These are phyloP conservation scores for Anarhynchus alexandrinus DNA, from an alignment of 2,113 vertebrate species.

Conservation along the genomic window DNA sequence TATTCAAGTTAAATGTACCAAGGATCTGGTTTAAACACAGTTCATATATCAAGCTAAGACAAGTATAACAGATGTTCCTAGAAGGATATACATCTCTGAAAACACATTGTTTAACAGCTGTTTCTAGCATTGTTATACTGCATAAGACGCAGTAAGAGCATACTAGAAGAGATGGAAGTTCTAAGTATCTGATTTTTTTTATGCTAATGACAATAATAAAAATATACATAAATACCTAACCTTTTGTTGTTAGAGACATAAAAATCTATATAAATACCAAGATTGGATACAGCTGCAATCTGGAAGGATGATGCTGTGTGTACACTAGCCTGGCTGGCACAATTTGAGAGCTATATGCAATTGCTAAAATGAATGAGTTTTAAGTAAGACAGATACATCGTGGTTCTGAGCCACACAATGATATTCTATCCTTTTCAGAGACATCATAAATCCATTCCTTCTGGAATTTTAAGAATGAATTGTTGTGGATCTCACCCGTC, in stretches of 20 bases:
- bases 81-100: background rate
- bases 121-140: background rate
- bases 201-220: background rate
- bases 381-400: background rate
- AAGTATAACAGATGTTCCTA: background rate
- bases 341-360: background rate
- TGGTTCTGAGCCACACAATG: background rate
- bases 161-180: background rate
- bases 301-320: background rate
- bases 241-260: background rate
- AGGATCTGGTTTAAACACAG: background rate
- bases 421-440: background rate
- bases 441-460: background rate
- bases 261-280: background rate
- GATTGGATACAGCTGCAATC: background rate
- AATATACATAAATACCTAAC: background rate
- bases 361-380: background rate
- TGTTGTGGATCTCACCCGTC: background rate
- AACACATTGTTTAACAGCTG: background rate
- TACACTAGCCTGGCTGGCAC: background rate
- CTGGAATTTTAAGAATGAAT: conserved; percentile 19
- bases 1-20: background rate
- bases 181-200: background rate
- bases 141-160: background rate
- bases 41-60: background rate